phyloP scores from a whole-genome alignment of 2,888 invertebrate species.

The Diarsia rubi region DNA sequence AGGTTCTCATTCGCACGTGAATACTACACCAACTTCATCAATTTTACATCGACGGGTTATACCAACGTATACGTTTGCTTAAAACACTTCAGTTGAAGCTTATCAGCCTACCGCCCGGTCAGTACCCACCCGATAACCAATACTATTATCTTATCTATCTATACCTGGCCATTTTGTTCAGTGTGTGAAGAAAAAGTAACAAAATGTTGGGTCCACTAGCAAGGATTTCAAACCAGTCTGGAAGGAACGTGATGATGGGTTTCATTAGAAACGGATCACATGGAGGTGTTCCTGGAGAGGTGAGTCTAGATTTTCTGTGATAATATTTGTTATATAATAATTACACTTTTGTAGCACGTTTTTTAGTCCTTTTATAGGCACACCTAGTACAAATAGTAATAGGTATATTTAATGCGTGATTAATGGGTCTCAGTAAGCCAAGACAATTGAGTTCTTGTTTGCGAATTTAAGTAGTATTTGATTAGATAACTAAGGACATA shows the following conservation, averaged over 20 bases:
- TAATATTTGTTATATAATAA: slow-evolving; percentile 79
- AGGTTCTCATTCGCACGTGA: neutral
- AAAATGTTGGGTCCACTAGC: slow-evolving; percentile 86
- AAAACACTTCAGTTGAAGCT: slow-evolving; percentile 46
- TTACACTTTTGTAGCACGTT: slow-evolving; percentile 11
- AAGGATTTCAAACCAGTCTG: slow-evolving; percentile 80
- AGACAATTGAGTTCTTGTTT: slow-evolving; percentile 14
- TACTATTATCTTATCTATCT: slow-evolving; percentile 81
- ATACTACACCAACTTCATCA: slow-evolving; percentile 2
- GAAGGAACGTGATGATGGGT: slow-evolving; percentile 82
- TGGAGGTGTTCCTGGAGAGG: slow-evolving; percentile 86
- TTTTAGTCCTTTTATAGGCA: neutral
- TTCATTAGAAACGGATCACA: slow-evolving; percentile 83
- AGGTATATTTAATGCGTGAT: neutral
- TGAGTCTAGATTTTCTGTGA: slow-evolving; percentile 64
- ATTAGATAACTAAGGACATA: slow-evolving; percentile 8
- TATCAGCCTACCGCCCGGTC: slow-evolving; percentile 57
- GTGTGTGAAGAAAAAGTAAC: slow-evolving; percentile 49
- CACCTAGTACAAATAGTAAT: no score
- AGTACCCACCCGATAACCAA: slow-evolving; percentile 73
- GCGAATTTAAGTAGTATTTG: slow-evolving; percentile 3
- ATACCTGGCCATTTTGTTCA: slow-evolving; percentile 67
- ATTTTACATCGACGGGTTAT: slow-evolving; percentile 56
- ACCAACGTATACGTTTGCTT: slow-evolving; percentile 28
- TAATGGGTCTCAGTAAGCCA: neutral